Evolutionary conservation across 2,797 vertebrate genomes (phyloP), one percentile per base, ranked within the genome.

Genomic region (Ispidina lecontei): DNA sequence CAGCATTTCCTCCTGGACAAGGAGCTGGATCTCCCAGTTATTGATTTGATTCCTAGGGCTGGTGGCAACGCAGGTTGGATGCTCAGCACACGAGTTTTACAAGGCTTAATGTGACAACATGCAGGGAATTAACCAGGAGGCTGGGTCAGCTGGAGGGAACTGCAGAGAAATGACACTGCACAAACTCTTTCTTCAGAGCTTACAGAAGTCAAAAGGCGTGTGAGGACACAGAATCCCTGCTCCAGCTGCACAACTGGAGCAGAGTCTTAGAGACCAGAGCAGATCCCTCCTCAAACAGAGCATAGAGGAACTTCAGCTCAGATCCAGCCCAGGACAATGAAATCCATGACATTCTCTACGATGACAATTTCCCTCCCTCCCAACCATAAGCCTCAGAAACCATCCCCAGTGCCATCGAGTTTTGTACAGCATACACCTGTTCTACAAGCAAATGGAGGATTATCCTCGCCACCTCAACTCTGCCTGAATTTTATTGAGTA

Each of bases 401-500:
- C 25, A 89, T 59, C 47, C 60, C 58, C 74, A 19, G 9, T 43
- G 54, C 52, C 41, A 44, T 28, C 29, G 54, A 47, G 47, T 51
- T 89, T 75, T 70, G 74, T 60, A 58, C 33, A 89, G 91, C 2
- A 0, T 37, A 86, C 65, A 94, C 90, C 87, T 94, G 81, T 76
- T 88, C 80, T 70, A 95, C 85, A 93, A 91, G 69, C 73, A 95
- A 93, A 92, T 21, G 68, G 84, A 79, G 76, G 41, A 94, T 94
- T 73, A 89, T 72, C 77, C 90, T 82, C 11, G 1, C 81, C 89
- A 80, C 44, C 43, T 75, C 91, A 85, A 71, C 60, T 64, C 80
- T 21, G 33, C 3, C 63, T 76, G 67, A 67, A 72, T 96, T 95
- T 84, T 79, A 95, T 37, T 65, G 88, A 96, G 94, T 86, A 93